Evolutionary conservation across 2,888 invertebrate genomes (phyloP).

Genomic region (Drosophila paucipuncta): DNA sequence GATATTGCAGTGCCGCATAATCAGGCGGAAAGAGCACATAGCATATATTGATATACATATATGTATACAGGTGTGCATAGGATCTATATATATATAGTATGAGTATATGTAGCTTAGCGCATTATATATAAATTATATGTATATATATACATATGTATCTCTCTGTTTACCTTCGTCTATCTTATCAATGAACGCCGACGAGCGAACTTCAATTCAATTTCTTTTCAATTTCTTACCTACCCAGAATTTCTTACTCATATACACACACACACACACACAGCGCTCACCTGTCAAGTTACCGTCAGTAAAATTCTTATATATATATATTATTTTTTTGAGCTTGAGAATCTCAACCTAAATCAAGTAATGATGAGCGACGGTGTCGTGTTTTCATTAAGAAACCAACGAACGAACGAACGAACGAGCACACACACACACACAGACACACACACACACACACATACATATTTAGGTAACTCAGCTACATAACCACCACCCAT

Average conservation of each 20-base stretch:
- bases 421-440: not conserved
- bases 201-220: slow-evolving; percentile 74
- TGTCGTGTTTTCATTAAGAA: slow-evolving; percentile 78
- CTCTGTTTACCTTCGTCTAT: slow-evolving; percentile 44
- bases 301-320: slow-evolving; percentile 2
- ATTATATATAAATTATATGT: slow-evolving; percentile 20
- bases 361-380: slow-evolving; percentile 76
- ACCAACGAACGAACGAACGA: slow-evolving; percentile 1
- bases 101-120: not conserved
- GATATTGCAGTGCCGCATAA: slow-evolving; percentile 54
- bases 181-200: slow-evolving; percentile 59
- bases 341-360: slow-evolving; percentile 37
- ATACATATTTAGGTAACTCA: not conserved
- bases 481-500: not conserved
- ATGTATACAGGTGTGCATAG: not conserved
- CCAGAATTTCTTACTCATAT: not conserved
- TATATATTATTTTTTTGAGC: slow-evolving; percentile 7
- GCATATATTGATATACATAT: slow-evolving; percentile 1
- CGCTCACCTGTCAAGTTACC: slow-evolving; percentile 46
- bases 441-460: not conserved
- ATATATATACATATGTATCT: not conserved
- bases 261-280: slow-evolving; percentile 17
- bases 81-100: not conserved
- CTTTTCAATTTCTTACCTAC: slow-evolving; percentile 68
- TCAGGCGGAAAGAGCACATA: slow-evolving; percentile 34